phyloP scores from a whole-genome alignment of 2,888 invertebrate genomes.

The Pecten maximus region DNA sequence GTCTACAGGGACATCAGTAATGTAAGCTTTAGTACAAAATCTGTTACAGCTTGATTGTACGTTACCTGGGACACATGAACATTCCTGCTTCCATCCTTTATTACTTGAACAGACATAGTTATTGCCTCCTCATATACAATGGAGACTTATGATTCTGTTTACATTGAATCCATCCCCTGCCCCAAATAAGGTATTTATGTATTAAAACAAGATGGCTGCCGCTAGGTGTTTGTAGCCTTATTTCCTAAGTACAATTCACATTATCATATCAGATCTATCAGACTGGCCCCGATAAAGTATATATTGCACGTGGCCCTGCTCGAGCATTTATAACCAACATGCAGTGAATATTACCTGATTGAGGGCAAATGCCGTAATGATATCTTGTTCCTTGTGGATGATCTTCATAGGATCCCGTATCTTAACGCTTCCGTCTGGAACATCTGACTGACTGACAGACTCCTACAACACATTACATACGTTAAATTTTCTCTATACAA shows the following conservation, averaged over 20 bases:
- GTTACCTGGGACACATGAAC: too few relatives aligned
- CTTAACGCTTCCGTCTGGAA: conserved; percentile 57
- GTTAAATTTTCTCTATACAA: too few relatives aligned
- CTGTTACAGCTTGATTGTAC: too few relatives aligned
- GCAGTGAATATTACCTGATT: conserved; percentile 88
- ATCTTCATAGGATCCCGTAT: conserved; percentile 86
- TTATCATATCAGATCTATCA: too few relatives aligned
- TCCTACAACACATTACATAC: conserved; percentile 42
- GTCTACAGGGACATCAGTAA: too few relatives aligned
- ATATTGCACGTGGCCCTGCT: not conserved
- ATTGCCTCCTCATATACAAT: not conserved
- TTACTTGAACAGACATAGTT: not conserved
- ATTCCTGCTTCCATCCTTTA: not conserved
- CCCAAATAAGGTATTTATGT: not conserved
- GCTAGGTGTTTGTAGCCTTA: too few relatives aligned
- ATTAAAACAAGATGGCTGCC: too few relatives aligned
- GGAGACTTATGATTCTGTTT: not conserved
- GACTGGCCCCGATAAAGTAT: not conserved
- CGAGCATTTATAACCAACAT: not conserved
- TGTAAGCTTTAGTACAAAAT: too few relatives aligned
- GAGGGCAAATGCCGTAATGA: conserved; percentile 97
- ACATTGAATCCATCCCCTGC: not conserved
- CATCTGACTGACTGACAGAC: conserved; percentile 52
- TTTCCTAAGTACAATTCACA: too few relatives aligned
- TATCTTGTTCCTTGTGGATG: conserved; percentile 99